phyloP scores from a whole-genome alignment of 2,797 vertebrate species.

The Acipenser ruthenus region DNA sequence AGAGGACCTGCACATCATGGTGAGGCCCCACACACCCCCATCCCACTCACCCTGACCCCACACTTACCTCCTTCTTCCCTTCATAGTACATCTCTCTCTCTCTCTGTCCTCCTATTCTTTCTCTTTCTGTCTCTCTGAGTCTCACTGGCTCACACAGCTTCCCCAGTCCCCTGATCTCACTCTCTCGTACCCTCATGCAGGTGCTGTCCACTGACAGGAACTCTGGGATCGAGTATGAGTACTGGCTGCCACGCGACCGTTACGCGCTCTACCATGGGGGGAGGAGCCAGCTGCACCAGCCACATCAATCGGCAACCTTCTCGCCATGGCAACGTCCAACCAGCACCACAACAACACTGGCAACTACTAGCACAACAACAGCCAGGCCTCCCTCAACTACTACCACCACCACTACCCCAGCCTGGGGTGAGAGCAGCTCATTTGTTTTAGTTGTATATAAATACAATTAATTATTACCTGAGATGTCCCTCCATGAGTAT shows the following conservation, averaged over 20 bases:
- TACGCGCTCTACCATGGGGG: conserved; percentile 59
- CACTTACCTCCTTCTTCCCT: background rate
- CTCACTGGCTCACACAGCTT: no score
- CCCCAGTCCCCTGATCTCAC: no score
- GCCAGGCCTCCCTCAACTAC: conserved; percentile 27
- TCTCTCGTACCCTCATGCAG: conserved; percentile 32
- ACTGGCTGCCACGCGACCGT: conserved; percentile 68
- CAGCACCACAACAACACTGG: conserved; percentile 25
- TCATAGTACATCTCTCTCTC: background rate
- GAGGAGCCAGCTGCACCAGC: conserved; percentile 51
- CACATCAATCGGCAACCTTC: conserved; percentile 47
- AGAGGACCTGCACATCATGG: conserved; percentile 71
- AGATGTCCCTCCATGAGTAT: no score
- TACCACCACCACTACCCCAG: conserved; percentile 23
- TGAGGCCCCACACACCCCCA: conserved; percentile 26
- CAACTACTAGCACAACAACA: conserved; percentile 35
- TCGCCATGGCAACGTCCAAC: conserved; percentile 41
- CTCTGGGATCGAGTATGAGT: conserved; percentile 68
- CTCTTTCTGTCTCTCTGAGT: background rate
- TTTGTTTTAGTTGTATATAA: no score
- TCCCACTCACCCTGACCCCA: background rate
- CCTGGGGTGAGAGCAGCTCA: conserved; percentile 44
- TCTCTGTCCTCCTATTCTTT: background rate
- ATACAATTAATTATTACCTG: no score
- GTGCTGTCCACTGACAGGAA: conserved; percentile 64